Evolutionary conservation across 2,113 vertebrate species (phyloP).

Genomic region (Aviceda subcristata): DNA sequence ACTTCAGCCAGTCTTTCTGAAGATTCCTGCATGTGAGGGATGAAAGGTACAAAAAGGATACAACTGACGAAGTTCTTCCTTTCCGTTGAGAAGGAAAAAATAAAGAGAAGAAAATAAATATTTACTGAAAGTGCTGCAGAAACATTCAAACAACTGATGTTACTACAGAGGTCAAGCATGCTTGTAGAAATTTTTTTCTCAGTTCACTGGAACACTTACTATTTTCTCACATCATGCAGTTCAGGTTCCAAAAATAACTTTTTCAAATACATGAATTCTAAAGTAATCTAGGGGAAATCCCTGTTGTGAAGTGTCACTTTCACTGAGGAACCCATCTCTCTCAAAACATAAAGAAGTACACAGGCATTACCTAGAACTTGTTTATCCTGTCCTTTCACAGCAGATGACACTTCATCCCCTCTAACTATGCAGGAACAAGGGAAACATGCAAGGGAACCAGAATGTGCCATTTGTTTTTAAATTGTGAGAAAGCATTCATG

Average conservation of each 20-base stretch:
- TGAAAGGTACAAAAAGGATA: conserved; percentile 59
- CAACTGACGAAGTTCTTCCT: conserved; percentile 50
- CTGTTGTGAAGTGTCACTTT: not conserved
- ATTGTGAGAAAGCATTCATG: not conserved
- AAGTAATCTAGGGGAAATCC: not conserved
- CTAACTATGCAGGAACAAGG: not conserved
- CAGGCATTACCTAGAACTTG: not conserved
- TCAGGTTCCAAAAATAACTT: not conserved
- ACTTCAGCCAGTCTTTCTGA: not conserved
- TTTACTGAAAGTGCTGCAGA: not conserved
- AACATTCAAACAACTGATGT: not conserved
- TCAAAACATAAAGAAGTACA: not conserved
- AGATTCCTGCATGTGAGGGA: not conserved
- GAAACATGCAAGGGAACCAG: not conserved
- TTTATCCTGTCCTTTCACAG: not conserved
- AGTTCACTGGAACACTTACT: not conserved
- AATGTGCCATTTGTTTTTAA: not conserved
- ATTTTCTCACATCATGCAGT: not conserved
- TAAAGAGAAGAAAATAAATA: not conserved
- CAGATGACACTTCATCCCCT: not conserved
- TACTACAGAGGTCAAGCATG: not conserved
- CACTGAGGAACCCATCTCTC: not conserved
- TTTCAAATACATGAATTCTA: not conserved
- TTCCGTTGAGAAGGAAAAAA: not conserved
- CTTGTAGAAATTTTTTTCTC: not conserved